These are phyloP conservation scores for Trachops cirrhosus DNA, from an alignment of 2,797 vertebrate species.

Conservation along the genomic window DNA sequence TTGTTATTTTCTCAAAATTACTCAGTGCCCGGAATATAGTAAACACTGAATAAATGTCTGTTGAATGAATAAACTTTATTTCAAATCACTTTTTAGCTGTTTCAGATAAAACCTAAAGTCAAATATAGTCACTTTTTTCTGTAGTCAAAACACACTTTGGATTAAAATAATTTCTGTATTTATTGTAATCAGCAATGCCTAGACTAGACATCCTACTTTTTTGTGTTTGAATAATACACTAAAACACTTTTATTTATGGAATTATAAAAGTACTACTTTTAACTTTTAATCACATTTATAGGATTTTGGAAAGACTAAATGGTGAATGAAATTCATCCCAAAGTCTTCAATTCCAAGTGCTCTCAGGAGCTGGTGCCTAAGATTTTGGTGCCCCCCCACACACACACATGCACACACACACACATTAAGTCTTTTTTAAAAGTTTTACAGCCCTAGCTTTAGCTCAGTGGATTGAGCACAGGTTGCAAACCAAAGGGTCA, in stretches of 20 bases:
- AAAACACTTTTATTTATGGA: constrained; percentile 14
- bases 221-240: not conserved
- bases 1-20: not conserved
- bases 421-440: not conserved
- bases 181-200: not conserved
- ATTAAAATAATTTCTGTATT: not conserved
- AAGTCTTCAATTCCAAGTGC: not conserved
- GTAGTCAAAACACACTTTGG: not conserved
- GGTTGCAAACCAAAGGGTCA: too few relatives aligned
- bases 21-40: not conserved
- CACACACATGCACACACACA: not conserved
- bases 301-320: not conserved
- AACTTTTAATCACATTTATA: not conserved
- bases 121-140: constrained; percentile 8
- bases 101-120: not conserved
- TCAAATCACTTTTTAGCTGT: constrained; percentile 1
- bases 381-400: not conserved
- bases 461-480: too few relatives aligned
- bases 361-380: not conserved
- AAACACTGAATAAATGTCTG: not conserved
- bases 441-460: not conserved
- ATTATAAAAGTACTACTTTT: constrained; percentile 14
- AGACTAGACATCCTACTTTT: not conserved
- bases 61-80: constrained; percentile 7
- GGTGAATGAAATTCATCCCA: not conserved